phyloP scores from a whole-genome alignment of 2,888 invertebrate species.

The Orthosia gothica region DNA sequence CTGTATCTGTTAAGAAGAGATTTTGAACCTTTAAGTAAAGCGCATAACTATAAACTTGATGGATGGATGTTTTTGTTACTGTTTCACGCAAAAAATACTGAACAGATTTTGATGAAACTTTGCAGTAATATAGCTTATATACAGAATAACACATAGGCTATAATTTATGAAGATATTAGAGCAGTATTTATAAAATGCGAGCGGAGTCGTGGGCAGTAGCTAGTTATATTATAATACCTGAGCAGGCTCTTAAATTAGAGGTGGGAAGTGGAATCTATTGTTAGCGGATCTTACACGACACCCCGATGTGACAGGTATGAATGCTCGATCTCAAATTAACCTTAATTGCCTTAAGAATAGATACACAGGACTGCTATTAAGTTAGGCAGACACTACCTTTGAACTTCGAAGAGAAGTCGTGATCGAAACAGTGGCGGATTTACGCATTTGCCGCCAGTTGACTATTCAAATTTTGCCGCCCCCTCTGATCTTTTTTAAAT shows the following conservation, averaged over 20 bases:
- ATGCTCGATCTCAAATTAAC: constrained; percentile 28
- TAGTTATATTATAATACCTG: not conserved
- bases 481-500: no score
- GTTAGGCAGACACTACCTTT: not conserved
- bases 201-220: no score
- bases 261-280: constrained; percentile 18
- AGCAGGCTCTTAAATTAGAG: constrained; percentile 8
- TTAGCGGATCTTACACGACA: constrained; percentile 1
- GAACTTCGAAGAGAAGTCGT: not conserved
- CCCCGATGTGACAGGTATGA: constrained; percentile 1
- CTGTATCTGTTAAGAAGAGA: constrained; percentile 30
- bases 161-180: no score
- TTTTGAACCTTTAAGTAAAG: constrained; percentile 23
- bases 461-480: no score
- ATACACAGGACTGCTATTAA: constrained; percentile 23
- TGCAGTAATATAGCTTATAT: no score
- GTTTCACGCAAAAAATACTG: no score
- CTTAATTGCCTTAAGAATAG: constrained; percentile 34
- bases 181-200: no score
- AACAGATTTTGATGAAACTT: no score
- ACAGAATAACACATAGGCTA: no score
- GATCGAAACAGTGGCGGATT: no score
- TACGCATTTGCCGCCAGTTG: no score
- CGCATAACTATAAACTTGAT: not conserved
- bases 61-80: no score